These are phyloP conservation scores for Silurus aristotelis DNA, from an alignment of 2,797 vertebrate species.

Conservation along the genomic window DNA sequence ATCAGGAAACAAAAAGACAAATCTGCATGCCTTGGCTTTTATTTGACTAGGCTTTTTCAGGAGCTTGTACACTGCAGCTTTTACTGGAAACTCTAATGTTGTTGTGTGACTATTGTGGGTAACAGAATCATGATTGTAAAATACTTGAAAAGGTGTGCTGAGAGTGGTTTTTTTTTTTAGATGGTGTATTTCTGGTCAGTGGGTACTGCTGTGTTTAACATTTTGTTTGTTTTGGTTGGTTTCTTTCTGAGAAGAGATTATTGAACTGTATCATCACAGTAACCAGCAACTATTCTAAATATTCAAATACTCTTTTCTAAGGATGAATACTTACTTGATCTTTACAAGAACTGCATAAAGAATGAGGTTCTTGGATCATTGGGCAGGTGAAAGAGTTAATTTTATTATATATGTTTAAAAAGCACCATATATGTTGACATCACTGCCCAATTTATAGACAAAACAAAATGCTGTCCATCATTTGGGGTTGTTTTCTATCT, in stretches of 20 bases:
- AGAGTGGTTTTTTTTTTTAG: slow-evolving; percentile 45
- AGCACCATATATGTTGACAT: background rate
- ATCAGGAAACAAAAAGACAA: background rate
- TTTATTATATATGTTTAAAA: too few species aligned
- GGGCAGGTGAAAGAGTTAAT: background rate
- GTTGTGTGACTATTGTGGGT: slow-evolving; percentile 48
- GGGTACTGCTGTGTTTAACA: slow-evolving; percentile 33
- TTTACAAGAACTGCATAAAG: background rate
- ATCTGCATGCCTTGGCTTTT: background rate
- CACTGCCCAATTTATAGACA: background rate
- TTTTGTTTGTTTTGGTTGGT: slow-evolving; percentile 41
- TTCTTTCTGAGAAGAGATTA: background rate
- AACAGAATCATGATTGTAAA: slow-evolving; percentile 56
- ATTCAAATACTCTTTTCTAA: background rate
- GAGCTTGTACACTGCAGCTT: slow-evolving; percentile 47
- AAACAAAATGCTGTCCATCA: background rate
- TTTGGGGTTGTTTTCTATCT: background rate
- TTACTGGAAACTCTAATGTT: slow-evolving; percentile 64
- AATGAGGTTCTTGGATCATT: background rate
- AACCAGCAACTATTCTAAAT: background rate
- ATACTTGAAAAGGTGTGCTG: slow-evolving; percentile 66
- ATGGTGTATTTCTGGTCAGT: slow-evolving; percentile 50
- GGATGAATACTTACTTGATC: background rate
- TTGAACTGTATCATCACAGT: background rate
- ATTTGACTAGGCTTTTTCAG: slow-evolving; percentile 60